phyloP scores from a whole-genome alignment of 1,140 invertebrate species.

The Aphaenogaster ashmeadi region DNA sequence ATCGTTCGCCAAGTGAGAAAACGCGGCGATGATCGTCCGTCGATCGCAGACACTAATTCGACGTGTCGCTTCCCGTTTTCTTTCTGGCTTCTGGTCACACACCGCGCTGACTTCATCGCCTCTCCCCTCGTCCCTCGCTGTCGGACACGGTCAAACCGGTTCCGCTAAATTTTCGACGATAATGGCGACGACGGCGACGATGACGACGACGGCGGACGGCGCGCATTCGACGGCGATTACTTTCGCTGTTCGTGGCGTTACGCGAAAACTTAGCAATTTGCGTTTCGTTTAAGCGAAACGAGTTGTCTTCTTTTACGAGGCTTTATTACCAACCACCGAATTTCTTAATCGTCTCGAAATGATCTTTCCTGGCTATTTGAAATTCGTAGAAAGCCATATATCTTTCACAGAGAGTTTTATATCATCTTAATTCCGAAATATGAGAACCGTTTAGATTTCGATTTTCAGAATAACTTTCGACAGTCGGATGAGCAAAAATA shows the following conservation, averaged over 20 bases:
- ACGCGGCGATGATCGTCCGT: slow-evolving; percentile 9
- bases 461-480: neutral
- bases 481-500: neutral
- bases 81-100: slow-evolving; percentile 25
- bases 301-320: neutral
- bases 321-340: neutral
- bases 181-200: slow-evolving; percentile 54
- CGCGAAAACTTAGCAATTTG: neutral
- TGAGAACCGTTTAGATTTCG: neutral
- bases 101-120: neutral
- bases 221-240: slow-evolving; percentile 58
- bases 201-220: slow-evolving; percentile 51
- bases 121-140: neutral
- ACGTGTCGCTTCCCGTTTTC: slow-evolving; percentile 24
- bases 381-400: slow-evolving; percentile 11
- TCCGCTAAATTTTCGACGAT: slow-evolving; percentile 65
- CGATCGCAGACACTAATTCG: slow-evolving; percentile 38
- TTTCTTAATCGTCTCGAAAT: slow-evolving; percentile 29
- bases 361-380: neutral
- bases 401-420: neutral
- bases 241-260: slow-evolving; percentile 47
- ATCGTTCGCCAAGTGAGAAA: neutral
- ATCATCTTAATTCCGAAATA: neutral
- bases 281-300: slow-evolving; percentile 15
- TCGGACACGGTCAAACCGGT: slow-evolving; percentile 54